Evolutionary conservation across 2,113 vertebrate species (phyloP).

Genomic region (Rhinichthys klamathensis): DNA sequence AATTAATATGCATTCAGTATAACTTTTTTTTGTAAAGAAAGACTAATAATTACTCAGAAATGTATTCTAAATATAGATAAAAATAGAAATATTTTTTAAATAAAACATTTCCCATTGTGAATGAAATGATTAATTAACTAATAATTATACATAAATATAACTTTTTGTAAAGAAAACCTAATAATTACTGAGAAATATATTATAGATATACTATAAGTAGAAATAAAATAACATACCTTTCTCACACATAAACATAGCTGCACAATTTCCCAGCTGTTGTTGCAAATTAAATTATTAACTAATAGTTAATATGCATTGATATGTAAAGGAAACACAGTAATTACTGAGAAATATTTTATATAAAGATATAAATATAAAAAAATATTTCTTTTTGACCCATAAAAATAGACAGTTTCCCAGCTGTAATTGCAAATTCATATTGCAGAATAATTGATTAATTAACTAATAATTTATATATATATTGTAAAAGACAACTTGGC

Average conservation of each 20-base stretch:
- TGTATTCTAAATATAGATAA: neutral
- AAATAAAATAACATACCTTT: neutral
- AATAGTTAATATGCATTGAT: neutral
- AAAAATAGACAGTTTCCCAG: neutral
- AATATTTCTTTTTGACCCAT: neutral
- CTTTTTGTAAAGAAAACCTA: neutral
- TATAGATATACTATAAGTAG: neutral
- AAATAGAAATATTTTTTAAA: neutral
- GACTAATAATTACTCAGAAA: neutral
- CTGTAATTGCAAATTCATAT: neutral
- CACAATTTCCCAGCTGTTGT: neutral
- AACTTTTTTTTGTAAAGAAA: neutral
- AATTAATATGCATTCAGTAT: neutral
- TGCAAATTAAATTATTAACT: neutral
- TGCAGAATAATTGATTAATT: neutral
- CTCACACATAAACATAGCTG: neutral
- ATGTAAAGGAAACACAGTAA: neutral
- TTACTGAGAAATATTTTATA: neutral
- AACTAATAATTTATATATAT: neutral
- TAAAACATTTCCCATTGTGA: conserved; percentile 7
- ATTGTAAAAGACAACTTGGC: neutral
- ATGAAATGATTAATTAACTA: neutral
- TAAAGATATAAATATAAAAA: neutral
- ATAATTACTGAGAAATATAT: neutral
- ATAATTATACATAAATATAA: neutral